phyloP scores from a whole-genome alignment of 2,113 vertebrate species.

The Arenaria interpres region DNA sequence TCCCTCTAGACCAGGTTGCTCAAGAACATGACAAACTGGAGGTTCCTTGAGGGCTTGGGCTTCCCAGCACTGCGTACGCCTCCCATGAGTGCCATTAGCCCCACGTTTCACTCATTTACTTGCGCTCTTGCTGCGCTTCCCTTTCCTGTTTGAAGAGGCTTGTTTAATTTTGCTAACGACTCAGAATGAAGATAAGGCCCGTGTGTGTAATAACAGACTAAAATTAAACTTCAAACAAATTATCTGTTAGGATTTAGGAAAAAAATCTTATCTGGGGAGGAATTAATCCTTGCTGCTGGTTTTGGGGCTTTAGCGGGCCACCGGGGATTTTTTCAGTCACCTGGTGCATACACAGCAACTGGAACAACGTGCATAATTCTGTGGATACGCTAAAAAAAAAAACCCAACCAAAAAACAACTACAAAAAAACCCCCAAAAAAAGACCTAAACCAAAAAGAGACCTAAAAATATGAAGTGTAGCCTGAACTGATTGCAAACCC shows the following conservation, averaged over 20 bases:
- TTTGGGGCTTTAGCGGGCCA: conserved; percentile 60
- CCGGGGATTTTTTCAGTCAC: background rate
- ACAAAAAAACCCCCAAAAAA: background rate
- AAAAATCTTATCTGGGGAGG: conserved; percentile 62
- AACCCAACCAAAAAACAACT: background rate
- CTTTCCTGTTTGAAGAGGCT: conserved; percentile 45
- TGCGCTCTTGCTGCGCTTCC: background rate
- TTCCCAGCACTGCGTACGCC: background rate
- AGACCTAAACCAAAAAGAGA: background rate
- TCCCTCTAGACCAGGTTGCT: too few relatives aligned
- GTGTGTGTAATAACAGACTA: conserved; percentile 64
- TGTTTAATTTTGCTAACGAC: conserved; percentile 68
- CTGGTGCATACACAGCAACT: background rate
- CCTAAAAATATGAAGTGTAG: conserved; percentile 49
- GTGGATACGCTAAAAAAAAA: background rate
- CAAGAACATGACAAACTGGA: background rate
- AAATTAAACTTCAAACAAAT: conserved; percentile 79
- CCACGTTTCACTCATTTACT: background rate
- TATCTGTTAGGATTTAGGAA: conserved; percentile 70
- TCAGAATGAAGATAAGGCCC: conserved; percentile 69
- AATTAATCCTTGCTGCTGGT: conserved; percentile 69
- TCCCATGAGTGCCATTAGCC: background rate
- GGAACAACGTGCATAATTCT: background rate
- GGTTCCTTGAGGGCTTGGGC: background rate
- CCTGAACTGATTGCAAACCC: conserved; percentile 51